These are phyloP conservation scores for Montifringilla adamsi DNA, from an alignment of 2,113 vertebrate genomes.

Conservation along the genomic window DNA sequence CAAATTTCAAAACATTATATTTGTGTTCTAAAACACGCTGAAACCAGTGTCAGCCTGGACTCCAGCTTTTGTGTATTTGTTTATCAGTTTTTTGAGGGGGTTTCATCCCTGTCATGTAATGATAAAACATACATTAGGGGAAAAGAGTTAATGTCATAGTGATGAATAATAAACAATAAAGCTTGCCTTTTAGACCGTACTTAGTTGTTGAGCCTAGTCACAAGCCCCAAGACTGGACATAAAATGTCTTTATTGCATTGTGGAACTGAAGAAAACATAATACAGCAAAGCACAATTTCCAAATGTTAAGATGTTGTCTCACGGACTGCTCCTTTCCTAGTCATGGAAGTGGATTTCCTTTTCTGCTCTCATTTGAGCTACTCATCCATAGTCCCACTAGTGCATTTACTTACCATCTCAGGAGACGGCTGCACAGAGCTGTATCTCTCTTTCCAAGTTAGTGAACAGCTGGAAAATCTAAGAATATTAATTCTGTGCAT, in stretches of 20 bases:
- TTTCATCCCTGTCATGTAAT: not conserved
- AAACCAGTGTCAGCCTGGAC: not conserved
- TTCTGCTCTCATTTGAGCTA: not conserved
- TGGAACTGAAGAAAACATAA: not conserved
- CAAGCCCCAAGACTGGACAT: not conserved
- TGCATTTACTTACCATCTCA: not conserved
- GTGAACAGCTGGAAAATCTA: not conserved
- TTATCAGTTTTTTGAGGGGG: not conserved
- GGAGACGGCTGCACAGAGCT: not conserved
- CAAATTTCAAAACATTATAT: not conserved
- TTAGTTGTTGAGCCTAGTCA: not conserved
- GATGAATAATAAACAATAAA: not conserved
- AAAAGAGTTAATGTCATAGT: not conserved
- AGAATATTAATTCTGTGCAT: not conserved
- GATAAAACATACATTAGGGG: rapidly evolving
- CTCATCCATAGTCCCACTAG: not conserved
- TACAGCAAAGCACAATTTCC: not conserved
- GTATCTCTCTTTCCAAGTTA: not conserved
- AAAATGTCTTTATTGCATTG: not conserved
- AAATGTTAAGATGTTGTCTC: not conserved
- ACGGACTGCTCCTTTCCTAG: not conserved
- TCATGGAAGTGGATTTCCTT: not conserved
- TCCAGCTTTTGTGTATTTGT: not conserved
- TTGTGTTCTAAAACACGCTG: not conserved
- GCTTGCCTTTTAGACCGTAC: not conserved